phyloP scores from a whole-genome alignment of 2,888 invertebrate species.

The Megaustenia siamemsis region DNA sequence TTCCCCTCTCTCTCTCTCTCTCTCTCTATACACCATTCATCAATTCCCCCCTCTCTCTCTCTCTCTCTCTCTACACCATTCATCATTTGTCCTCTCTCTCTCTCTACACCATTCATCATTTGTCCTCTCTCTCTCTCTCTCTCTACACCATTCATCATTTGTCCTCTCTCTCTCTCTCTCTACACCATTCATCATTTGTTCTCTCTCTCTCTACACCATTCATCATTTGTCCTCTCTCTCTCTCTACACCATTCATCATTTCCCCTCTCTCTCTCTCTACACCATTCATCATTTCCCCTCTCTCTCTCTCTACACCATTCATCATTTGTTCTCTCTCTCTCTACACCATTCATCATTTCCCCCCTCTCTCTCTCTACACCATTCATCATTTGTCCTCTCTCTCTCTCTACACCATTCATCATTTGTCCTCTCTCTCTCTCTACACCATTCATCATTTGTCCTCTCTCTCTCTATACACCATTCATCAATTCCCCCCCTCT shows the following conservation, averaged over 20 bases:
- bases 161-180: constrained; percentile 64
- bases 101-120: too few species aligned
- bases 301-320: too few species aligned
- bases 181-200: constrained; percentile 8
- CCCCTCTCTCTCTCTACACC: too few species aligned
- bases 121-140: constrained; percentile 6
- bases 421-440: constrained; percentile 11
- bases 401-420: too few species aligned
- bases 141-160: neutral
- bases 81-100: neutral
- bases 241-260: too few species aligned
- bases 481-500: neutral
- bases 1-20: constrained; percentile 61
- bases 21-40: constrained; percentile 67
- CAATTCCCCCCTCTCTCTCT: neutral
- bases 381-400: too few species aligned
- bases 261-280: neutral
- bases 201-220: neutral
- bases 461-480: too few species aligned
- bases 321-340: neutral
- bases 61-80: neutral
- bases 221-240: neutral
- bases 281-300: neutral
- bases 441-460: neutral
- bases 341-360: too few species aligned